A percentile compares a stretch with the other conserved stretches of the same genome.
These are phyloP conservation scores for Diplogasteroides magnus DNA, from an alignment of 1,140 invertebrate species.

Conservation along the genomic window DNA sequence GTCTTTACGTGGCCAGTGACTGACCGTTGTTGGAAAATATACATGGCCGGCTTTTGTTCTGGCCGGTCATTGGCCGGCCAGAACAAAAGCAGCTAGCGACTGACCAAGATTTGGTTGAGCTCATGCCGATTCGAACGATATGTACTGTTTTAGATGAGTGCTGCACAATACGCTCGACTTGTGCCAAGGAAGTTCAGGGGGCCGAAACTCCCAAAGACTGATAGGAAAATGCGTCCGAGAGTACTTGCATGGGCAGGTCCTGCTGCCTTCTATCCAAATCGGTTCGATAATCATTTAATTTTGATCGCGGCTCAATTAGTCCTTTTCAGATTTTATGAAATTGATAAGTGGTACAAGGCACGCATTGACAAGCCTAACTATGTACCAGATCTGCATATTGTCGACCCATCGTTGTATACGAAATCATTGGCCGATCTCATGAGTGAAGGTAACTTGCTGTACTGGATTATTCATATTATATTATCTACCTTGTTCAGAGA, in stretches of 20 bases:
- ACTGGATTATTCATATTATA: background rate
- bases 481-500: constrained; percentile 11
- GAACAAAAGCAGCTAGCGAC: too few species aligned
- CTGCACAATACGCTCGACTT: constrained; percentile 21
- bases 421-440: constrained; percentile 28
- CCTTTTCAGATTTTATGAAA: constrained; percentile 49
- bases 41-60: too few species aligned
- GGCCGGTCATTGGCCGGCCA: too few species aligned
- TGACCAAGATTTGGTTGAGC: too few species aligned
- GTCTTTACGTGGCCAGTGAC: too few species aligned
- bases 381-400: constrained; percentile 49
- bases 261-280: constrained; percentile 45
- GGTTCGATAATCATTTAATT: constrained; percentile 26
- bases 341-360: constrained; percentile 53
- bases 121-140: too few species aligned
- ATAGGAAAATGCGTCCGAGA: constrained; percentile 43
- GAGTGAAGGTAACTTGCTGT: constrained; percentile 10
- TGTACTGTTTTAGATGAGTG: constrained; percentile 24
- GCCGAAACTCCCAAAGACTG: constrained; percentile 39
- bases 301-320: background rate
- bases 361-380: constrained; percentile 50
- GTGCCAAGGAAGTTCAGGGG: constrained; percentile 33
- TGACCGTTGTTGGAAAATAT: too few species aligned
- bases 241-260: constrained; percentile 54
- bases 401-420: constrained; percentile 44